Conservation (phyloP, 2,113 vertebrate species). For the Malurus alboscapulatus region DNA sequence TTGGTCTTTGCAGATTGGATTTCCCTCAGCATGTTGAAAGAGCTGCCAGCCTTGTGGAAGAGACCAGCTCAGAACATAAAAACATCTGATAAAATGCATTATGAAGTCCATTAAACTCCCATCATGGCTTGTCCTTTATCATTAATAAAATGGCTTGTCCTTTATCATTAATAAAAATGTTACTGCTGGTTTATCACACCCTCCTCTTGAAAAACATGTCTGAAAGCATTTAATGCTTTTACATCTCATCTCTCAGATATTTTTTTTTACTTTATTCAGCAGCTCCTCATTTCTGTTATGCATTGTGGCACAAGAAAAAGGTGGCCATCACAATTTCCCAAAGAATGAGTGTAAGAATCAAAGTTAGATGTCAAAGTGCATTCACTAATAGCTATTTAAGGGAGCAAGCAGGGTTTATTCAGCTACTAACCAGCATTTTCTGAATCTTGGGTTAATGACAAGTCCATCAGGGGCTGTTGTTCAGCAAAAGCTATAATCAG, state of each 20-base stretch:
- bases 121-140: neutral
- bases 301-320: neutral
- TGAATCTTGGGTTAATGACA: neutral
- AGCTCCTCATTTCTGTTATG: neutral
- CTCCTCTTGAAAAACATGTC: neutral
- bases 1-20: neutral
- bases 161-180: conserved; percentile 5
- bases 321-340: neutral
- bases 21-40: neutral
- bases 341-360: neutral
- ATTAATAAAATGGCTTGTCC: neutral
- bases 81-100: neutral
- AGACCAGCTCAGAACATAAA: neutral
- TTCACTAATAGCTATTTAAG: neutral
- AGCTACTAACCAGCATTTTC: neutral
- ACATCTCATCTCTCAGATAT: neutral
- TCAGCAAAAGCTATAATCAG: neutral
- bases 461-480: neutral
- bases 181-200: neutral
- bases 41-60: neutral
- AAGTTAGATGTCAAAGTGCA: neutral
- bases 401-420: neutral
- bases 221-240: neutral
- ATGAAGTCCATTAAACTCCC: neutral
- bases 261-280: neutral